These are phyloP conservation scores for Setophaga coronata DNA, from an alignment of 2,113 vertebrate genomes.

Conservation along the genomic window DNA sequence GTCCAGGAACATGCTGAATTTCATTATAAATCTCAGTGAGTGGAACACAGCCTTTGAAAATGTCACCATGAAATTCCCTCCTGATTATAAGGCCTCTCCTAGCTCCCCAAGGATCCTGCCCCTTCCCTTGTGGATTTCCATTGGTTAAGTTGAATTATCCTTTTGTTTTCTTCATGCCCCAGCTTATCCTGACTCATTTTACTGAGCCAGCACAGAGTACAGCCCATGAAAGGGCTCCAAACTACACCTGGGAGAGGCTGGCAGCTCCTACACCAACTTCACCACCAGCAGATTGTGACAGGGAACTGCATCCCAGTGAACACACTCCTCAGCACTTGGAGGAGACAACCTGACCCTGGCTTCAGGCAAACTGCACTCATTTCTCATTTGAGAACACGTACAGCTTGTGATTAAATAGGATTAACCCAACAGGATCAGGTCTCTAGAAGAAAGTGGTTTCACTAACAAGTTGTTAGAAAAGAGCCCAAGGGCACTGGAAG, in stretches of 20 bases:
- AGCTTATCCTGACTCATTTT: background rate
- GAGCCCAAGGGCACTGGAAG: background rate
- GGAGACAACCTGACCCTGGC: background rate
- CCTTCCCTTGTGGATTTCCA: background rate
- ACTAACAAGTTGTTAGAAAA: background rate
- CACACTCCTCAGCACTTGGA: background rate
- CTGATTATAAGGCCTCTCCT: background rate
- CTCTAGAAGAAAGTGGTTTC: background rate
- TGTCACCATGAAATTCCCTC: background rate
- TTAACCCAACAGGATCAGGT: background rate
- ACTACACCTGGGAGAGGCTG: background rate
- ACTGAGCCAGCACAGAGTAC: background rate
- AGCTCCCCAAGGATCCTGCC: background rate
- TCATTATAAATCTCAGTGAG: background rate
- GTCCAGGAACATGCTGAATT: background rate
- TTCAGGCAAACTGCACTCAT: background rate
- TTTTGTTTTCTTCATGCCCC: background rate
- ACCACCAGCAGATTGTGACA: rapidly evolving
- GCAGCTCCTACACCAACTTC: background rate
- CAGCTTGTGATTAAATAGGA: background rate
- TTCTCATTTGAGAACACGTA: background rate
- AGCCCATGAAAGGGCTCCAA: background rate
- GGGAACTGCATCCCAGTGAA: background rate
- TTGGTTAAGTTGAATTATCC: background rate
- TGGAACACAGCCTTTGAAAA: background rate